Evolutionary conservation across 2,797 vertebrate genomes (phyloP), one percentile per base, ranked within the genome.

Genomic region (Varecia variegata): DNA sequence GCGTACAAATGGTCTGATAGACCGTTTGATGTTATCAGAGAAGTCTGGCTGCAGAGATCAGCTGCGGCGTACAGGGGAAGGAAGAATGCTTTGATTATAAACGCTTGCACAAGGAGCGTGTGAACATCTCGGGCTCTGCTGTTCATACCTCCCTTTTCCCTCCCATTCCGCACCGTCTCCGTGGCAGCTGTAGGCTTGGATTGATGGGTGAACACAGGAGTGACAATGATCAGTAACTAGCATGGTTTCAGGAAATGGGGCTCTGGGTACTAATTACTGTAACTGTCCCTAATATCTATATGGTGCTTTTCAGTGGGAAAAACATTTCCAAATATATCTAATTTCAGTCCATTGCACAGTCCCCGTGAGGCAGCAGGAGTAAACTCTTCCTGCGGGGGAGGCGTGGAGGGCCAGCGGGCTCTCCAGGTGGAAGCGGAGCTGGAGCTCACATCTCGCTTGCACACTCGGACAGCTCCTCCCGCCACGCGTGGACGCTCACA

Each of bases 1-100:
- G 50, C 13, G 10, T 27, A 73, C 40, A 17, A 81, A 79, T 0
- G 76, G 38, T 52, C 74, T 38, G 60, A 95, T 13, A 76, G 2
- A 52, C 70, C 6, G 62, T 92, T 92, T 76, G 94, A 96, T 96
- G 92, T 65, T 87, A 83, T 93, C 87, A 56, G 9, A 71, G 83
- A 65, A 5, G 32, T 25, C 3, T 23, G 83, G 87, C 80, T 68
- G 60, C 8, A 4, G 18, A 68, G 70, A 45, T 84, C 70, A n/a
- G 89, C 80, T 21, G 76, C 0, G 20, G 54, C 14, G 15, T 1
- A 35, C 65, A 30, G 65, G 32, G 58, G 47, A 86, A 71, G 52
- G 54, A 74, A 76, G 32, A 47, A 38, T 6, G 23, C 95, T 91
- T 82, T 87, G 90, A 58, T 77, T 77, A 30, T 27, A 65, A 50